These are phyloP conservation scores for Myotis lucifugus DNA, from an alignment of 2,113 vertebrate species.

Conservation along the genomic window DNA sequence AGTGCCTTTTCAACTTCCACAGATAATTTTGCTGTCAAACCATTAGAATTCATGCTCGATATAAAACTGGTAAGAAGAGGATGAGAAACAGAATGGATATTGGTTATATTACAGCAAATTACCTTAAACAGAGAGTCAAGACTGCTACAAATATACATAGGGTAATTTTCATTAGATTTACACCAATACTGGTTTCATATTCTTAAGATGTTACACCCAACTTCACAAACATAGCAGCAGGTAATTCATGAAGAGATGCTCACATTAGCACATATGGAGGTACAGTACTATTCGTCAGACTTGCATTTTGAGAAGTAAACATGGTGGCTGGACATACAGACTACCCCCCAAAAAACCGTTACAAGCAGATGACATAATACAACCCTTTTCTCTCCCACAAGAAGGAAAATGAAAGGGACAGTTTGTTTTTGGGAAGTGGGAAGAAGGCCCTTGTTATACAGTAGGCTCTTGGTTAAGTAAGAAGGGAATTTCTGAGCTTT, in stretches of 20 bases:
- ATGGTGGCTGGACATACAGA: constrained; percentile 44
- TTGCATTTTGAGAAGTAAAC: constrained; percentile 63
- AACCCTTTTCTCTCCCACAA: constrained; percentile 48
- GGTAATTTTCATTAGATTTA: constrained; percentile 71
- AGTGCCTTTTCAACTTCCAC: constrained; percentile 73
- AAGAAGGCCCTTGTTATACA: constrained; percentile 48
- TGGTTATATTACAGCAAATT: constrained; percentile 69
- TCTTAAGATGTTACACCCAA: constrained; percentile 64
- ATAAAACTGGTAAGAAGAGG: constrained; percentile 61
- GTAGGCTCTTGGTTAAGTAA: constrained; percentile 62
- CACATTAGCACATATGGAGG: constrained; percentile 59
- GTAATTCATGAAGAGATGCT: constrained; percentile 61
- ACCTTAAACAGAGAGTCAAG: constrained; percentile 71
- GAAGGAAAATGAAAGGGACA: constrained; percentile 55
- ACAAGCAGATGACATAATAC: constrained; percentile 46
- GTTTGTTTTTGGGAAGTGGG: constrained; percentile 54
- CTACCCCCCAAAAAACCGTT: constrained; percentile 36
- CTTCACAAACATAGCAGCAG: constrained; percentile 73
- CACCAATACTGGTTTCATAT: constrained; percentile 63
- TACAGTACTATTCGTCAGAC: constrained; percentile 63
- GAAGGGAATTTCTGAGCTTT: constrained; percentile 63
- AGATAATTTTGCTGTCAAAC: constrained; percentile 73
- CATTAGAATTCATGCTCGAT: constrained; percentile 64
- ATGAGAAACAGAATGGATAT: constrained; percentile 63
- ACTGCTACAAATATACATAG: constrained; percentile 68